Conservation (phyloP, 1,140 invertebrate genomes). For the fruit fly (Drosophila melanogaster) region Release_6_plus_ISO1_MT NT_033777.3:26416001-26416500, state of each 20-base stretch:
- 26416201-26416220: not conserved
- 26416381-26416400: not conserved
- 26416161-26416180: not conserved
- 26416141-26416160: not conserved
- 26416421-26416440: conserved; percentile 75
- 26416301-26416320: conserved; percentile 46
- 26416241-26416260: too few relatives aligned
- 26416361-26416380: conserved; percentile 21
- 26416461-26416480: conserved; percentile 9
- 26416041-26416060: conserved; percentile 30
- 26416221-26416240: too few relatives aligned
- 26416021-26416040: conserved; percentile 7
- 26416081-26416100: not conserved
- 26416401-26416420: conserved; percentile 38
- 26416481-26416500: conserved; percentile 12
- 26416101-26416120: not conserved
- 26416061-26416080: conserved; percentile 6
- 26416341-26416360: conserved; percentile 22
- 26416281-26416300: conserved; percentile 27
- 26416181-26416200: not conserved
- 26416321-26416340: conserved; percentile 75
- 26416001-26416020: conserved; percentile 62
- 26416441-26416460: conserved; percentile 79
- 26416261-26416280: not conserved
- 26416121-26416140: not conserved